Base-by-base conservation (phyloP, 2,113 vertebrate genomes). In the Heloderma charlesbogerti region DNA sequence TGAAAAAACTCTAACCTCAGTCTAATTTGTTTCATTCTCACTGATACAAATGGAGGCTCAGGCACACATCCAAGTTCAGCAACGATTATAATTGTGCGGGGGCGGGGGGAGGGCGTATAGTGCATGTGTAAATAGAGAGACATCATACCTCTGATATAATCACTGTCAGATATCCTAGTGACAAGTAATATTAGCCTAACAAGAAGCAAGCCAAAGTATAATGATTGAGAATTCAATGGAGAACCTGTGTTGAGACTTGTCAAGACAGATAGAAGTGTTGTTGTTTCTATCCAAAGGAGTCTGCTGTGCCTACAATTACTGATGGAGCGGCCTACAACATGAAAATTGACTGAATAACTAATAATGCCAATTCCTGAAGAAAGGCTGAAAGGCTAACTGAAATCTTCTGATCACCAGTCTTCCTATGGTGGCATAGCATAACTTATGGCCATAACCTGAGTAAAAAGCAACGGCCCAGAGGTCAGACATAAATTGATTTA, bases 191-290 rank as follows among this genome's bases (percentile, higher is more conserved):
- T 92, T 94, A 72, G 75, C 88, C 71, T 90, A 94, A 90, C 63
- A 92, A 94, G 92, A 90, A 92, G 81, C 15, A 89, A 94, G 89
- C 71, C 25, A 82, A 27, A 82, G 71, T n/a, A 1, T 84, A 94
- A 92, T 91, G 25, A 93, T 20, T 54, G 25, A 54, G 77, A 94
- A n/a, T n/a, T n/a, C n/a, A n/a, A 85, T 3, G 0, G 83, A 89
- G 9, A 34, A 90, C 6, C 92, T 54, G 2, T 67, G 43, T 40
- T 88, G 34, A 89, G 92, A 87, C 60, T 83, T 79, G 88, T 87
- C 88, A 91, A 90, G 51, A 67, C 89, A 90, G 92, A 88, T 86
- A 88, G 6, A 13, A 93, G 18, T 92, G 86, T 83, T 90, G 43
- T 67, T 71, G 0, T 91, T 40, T 5, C 31, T 51, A 82, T 86